A percentile compares a stretch with the other conserved stretches of the same genome.
These are phyloP conservation scores for Mesaphorura yosii DNA, from an alignment of 1,140 invertebrate species.

Conservation along the genomic window DNA sequence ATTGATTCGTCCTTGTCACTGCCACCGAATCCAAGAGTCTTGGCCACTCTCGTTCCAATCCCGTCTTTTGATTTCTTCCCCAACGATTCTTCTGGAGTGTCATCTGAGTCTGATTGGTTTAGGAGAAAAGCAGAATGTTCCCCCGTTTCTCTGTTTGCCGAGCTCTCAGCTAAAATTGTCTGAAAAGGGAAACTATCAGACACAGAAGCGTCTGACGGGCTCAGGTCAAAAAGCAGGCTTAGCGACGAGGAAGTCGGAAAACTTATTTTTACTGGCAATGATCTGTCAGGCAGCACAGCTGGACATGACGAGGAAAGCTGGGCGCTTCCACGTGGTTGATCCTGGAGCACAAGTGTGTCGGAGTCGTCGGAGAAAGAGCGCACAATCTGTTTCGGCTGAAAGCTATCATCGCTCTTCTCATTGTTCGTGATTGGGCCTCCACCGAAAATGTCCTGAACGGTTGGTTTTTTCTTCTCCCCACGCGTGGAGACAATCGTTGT, in stretches of 20 bases:
- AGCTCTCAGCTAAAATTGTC: not conserved
- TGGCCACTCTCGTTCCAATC: constrained; percentile 19
- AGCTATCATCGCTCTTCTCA: not conserved
- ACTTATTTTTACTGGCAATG: too few species aligned
- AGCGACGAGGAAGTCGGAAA: too few species aligned
- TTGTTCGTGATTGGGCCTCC: not conserved
- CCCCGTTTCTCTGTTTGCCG: not conserved
- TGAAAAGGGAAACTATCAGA: not conserved
- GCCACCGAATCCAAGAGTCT: constrained; percentile 23
- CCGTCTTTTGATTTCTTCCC: constrained; percentile 8
- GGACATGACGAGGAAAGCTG: not conserved
- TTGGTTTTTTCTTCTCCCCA: constrained; percentile 35
- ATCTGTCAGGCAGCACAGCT: too few species aligned
- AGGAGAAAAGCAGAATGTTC: too few species aligned
- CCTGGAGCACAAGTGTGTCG: not conserved
- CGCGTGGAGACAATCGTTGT: constrained; percentile 33
- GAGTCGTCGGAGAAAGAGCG: not conserved
- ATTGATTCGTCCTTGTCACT: constrained; percentile 10
- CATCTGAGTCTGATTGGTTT: constrained; percentile 7
- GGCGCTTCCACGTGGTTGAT: not conserved
- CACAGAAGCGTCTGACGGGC: not conserved
- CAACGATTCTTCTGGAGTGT: constrained; percentile 14
- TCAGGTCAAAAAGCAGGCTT: not conserved
- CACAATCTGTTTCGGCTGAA: not conserved
- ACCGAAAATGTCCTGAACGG: constrained; percentile 27